Base-by-base conservation (phyloP, 2,888 invertebrate genomes). In the Gnatocerus cornutus region DNA sequence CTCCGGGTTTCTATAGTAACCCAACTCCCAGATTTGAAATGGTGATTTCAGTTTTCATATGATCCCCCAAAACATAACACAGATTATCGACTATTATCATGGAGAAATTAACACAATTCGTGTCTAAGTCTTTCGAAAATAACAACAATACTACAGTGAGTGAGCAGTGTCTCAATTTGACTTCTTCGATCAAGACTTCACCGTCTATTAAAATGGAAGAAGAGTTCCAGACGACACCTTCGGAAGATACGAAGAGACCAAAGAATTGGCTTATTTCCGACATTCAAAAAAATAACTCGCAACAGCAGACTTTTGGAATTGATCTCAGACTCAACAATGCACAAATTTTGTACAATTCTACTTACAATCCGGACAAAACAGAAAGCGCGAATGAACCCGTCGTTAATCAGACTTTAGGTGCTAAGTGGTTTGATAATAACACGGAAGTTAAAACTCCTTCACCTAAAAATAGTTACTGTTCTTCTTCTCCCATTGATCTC, bases 101-200 rank as follows among this genome's bases (percentile, higher is more conserved):
- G 95, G 95, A 95, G 88, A 93, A 95, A 88, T 89, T 95, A 85
- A 93, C 95, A 82, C 93, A 94, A 88, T 95, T 95, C 88, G 95
- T 95, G 83, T 93, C 93, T 80, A 94, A 94, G 87, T 94, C 94
- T 72, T 92, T 95, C 85, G 92, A 92, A 83, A 90, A 89, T 76
- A 86, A 86, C 75, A 85, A 83, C 71, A 78, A 77, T 63, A 85
- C 77, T 43, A 74, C 79, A 64, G 75, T 78, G 66, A 78, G 79
- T 69, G 79, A 78, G 37, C 66, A 79, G 71, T 81, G 81, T 75
- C 76, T 82, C 68, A 82, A 83, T 74, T 73, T 81, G 67, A 79
- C 73, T 45, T 75, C 76, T 52, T 63, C 52, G n/a, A 63, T 50
- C 13, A 72, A 48, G 33, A 33, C 62, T 21, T 73, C 77, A 30